phyloP scores from a whole-genome alignment of 2,888 invertebrate genomes.

The Aphidius colemani region DNA sequence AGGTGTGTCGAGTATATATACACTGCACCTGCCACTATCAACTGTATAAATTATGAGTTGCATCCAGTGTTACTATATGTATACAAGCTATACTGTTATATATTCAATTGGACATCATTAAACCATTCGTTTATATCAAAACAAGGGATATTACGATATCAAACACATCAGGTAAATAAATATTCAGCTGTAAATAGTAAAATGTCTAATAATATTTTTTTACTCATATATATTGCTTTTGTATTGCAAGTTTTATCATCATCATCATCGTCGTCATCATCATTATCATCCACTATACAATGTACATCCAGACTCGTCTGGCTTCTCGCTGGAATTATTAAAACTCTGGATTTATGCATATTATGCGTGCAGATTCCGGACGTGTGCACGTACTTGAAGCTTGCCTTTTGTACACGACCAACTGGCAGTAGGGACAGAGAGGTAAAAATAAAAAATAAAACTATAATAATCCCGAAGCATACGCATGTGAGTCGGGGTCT shows the following conservation, averaged over 20 bases:
- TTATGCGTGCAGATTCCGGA: constrained; percentile 21
- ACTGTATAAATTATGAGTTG: neutral
- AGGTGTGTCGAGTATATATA: neutral
- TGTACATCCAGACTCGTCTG: constrained; percentile 20
- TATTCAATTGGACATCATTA: neutral
- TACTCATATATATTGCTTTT: no score
- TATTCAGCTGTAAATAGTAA: no score
- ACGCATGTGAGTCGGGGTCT: constrained; percentile 39
- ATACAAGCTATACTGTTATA: neutral
- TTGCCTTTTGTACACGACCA: neutral
- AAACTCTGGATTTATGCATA: constrained; percentile 41
- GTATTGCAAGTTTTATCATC: no score
- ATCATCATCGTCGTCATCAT: no score
- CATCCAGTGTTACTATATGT: neutral
- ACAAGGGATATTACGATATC: no score
- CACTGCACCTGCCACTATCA: no score
- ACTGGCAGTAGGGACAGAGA: constrained; percentile 15
- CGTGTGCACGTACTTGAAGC: constrained; percentile 20
- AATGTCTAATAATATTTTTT: no score
- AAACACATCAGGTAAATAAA: no score
- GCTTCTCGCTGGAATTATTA: constrained; percentile 47
- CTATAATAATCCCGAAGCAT: constrained; percentile 49
- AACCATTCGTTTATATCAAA: neutral
- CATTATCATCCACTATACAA: no score
- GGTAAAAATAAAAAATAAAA: constrained; percentile 30